Evolutionary conservation across 2,797 vertebrate species (phyloP).

Genomic region (Cossypha polioptera): DNA sequence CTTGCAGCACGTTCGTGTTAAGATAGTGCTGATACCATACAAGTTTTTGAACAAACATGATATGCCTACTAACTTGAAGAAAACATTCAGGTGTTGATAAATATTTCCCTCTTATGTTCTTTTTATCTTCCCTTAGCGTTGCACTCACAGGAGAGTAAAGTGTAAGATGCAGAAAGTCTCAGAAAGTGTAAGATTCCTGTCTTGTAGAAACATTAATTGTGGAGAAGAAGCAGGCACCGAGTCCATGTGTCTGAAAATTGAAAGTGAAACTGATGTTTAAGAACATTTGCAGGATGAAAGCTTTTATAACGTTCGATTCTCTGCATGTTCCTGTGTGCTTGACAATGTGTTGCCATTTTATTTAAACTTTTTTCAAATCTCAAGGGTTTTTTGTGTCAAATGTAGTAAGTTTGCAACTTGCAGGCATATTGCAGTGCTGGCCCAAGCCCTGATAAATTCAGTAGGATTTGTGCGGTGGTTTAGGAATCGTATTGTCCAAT

Average conservation of each 20-base stretch:
- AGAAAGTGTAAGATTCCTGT: neutral
- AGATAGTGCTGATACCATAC: neutral
- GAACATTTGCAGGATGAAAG: neutral
- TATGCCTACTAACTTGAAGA: neutral
- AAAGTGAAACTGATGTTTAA: neutral
- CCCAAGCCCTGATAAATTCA: neutral
- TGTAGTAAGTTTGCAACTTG: neutral
- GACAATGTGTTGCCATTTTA: neutral
- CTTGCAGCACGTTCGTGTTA: neutral
- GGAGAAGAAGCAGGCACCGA: neutral
- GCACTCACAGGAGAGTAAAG: neutral
- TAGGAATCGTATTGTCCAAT: neutral
- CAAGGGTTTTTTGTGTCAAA: neutral
- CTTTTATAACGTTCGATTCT: neutral
- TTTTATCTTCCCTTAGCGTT: neutral
- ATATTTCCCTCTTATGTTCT: neutral
- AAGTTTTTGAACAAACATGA: neutral
- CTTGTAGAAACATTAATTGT: neutral
- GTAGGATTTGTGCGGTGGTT: neutral
- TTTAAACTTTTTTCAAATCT: neutral
- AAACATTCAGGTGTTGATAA: neutral
- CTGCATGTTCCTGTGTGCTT: neutral
- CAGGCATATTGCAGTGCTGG: fast-evolving
- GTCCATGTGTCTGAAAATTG: neutral
- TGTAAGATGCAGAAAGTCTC: neutral